A percentile compares a stretch with the other conserved stretches of the same genome.
phyloP scores from a whole-genome alignment of 2,888 invertebrate species.

The Scaptomyza caliginosa region DNA sequence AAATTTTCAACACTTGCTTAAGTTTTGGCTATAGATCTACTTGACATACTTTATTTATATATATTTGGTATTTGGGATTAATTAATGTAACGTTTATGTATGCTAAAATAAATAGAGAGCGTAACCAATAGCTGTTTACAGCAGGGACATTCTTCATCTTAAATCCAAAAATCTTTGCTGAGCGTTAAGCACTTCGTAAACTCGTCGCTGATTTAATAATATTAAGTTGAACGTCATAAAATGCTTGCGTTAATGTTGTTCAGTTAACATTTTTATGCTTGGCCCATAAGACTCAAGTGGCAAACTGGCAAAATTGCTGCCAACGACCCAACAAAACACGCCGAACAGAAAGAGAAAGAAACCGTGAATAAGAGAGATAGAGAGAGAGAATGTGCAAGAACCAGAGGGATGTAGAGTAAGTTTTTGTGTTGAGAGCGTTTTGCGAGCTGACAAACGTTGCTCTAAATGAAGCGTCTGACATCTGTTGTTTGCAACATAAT shows the following conservation, averaged over 20 bases:
- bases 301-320: conserved; percentile 51
- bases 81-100: not conserved
- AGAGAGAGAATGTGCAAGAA: conserved; percentile 3
- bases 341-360: not conserved
- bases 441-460: conserved; percentile 39
- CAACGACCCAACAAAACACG: conserved; percentile 20
- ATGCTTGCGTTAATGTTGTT: conserved; percentile 72
- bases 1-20: too few relatives aligned
- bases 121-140: not conserved
- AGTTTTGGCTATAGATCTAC: too few relatives aligned
- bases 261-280: conserved; percentile 74
- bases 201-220: conserved; percentile 70
- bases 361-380: not conserved
- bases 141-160: not conserved
- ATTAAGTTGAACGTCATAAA: conserved; percentile 76
- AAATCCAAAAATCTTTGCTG: conserved; percentile 8
- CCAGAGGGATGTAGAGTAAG: not conserved
- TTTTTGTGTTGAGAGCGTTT: not conserved
- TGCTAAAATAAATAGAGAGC: not conserved
- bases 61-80: too few relatives aligned
- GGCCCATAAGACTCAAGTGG: conserved; percentile 66
- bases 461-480: conserved; percentile 56
- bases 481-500: conserved; percentile 77
- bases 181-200: conserved; percentile 63
- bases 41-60: too few relatives aligned